These are phyloP conservation scores for Lasaia peninsularis DNA, from an alignment of 1,140 invertebrate genomes.

Conservation along the genomic window DNA sequence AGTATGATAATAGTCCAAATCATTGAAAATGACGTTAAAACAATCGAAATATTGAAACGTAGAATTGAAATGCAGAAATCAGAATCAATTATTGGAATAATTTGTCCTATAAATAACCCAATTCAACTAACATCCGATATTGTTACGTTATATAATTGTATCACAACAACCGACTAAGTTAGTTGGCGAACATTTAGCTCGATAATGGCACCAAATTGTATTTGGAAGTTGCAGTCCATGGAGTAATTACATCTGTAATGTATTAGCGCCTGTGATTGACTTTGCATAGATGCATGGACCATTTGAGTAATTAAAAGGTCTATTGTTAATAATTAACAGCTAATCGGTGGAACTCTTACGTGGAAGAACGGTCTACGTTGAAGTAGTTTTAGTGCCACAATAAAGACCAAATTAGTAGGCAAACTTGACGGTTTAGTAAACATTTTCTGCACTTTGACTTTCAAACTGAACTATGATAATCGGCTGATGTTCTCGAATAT, in stretches of 20 bases:
- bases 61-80: background rate
- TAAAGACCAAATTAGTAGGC: too few species aligned
- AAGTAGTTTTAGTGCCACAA: too few species aligned
- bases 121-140: background rate
- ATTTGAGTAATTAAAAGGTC: background rate
- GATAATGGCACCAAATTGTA: background rate
- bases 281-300: background rate
- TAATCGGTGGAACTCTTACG: background rate
- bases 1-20: background rate
- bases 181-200: constrained; percentile 1
- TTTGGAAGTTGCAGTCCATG: background rate
- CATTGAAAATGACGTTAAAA: background rate
- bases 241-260: background rate
- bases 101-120: constrained; percentile 1
- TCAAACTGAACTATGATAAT: too few species aligned
- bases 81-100: constrained; percentile 3
- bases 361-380: background rate
- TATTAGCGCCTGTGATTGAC: background rate
- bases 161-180: background rate
- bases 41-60: background rate
- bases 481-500: too few species aligned
- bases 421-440: too few species aligned
- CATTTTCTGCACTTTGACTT: too few species aligned
- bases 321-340: background rate
- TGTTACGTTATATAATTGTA: constrained; percentile 1